Evolutionary conservation across 2,888 invertebrate genomes (phyloP), one percentile per base, ranked within the genome.

Genomic region (Fabriciana adippe): DNA sequence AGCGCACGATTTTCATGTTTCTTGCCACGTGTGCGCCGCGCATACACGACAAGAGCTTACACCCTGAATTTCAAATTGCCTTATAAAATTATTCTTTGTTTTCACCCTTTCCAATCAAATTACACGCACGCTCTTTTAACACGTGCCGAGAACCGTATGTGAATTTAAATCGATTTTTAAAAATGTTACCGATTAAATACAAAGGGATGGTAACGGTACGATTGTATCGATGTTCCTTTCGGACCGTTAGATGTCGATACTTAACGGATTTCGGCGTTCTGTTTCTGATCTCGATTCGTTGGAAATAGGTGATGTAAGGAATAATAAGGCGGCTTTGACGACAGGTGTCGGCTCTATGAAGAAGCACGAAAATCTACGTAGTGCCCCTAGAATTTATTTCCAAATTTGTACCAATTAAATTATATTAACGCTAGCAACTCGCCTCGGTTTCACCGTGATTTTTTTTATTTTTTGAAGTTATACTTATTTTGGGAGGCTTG

Each of bases 1-100:
- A 81, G 84, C 79, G 83, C 92, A 92, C 92, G 92, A 92, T 88
- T 90, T 88, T 85, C 89, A 88, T 92, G 92, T 92, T 83, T 74
- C 75, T 81, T 82, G 90, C 92, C 92, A 92, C 92, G 92, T 91
- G 92, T 89, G 82, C 82, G 79, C 81, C 79, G 84, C 81, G 73
- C 79, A 83, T 84, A 92, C 92, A 92, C 92, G 92, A 92, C 91
- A 74, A 69, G 72, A 76, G 80, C 76, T 77, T 81, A 84, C 87
- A 85, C 83, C 85, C 87, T 87, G 92, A 89, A 92, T 92, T 84
- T 83, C 71, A 84, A 81, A 90, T 88, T 81, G 87, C 84, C 81
- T 81, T 82, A 86, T 85, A 83, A 87, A 86, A 87, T 82, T 84
- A 88, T 86, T 88, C 88, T 83, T 82, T 82, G 82, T 86, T 87